Evolutionary conservation across 35 echinoderm and acorn worm species (phyloP).

Genomic region (Stichopus chloronotus): DNA sequence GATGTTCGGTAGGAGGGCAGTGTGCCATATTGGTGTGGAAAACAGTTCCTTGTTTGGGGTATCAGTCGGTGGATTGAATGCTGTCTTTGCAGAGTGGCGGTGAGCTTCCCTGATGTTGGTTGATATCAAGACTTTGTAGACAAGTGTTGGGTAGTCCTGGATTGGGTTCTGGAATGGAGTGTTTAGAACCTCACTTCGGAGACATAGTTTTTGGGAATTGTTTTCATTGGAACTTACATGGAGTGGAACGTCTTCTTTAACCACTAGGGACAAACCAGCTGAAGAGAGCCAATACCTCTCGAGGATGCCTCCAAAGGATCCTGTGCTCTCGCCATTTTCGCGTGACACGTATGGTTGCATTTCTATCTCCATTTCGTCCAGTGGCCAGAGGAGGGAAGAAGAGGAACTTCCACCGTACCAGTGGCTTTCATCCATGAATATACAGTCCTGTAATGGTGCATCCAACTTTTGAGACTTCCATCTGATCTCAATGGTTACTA

Average conservation of each 20-base stretch:
- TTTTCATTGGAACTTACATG: conserved; percentile 76
- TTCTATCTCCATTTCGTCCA: conserved; percentile 68
- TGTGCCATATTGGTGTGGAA: conserved; percentile 83
- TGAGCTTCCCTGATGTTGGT: conserved; percentile 70
- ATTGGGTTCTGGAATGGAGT: conserved; percentile 76
- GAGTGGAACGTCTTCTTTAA: conserved; percentile 78
- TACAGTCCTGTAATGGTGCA: conserved; percentile 71
- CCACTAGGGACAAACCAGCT: conserved; percentile 59
- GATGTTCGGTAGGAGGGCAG: conserved; percentile 68
- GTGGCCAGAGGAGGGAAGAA: conserved; percentile 46
- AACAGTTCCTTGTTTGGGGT: conserved; percentile 80
- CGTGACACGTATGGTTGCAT: conserved; percentile 81
- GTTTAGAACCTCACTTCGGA: conserved; percentile 66
- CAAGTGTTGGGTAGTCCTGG: conserved; percentile 51
- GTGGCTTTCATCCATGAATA: conserved; percentile 59
- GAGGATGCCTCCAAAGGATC: conserved; percentile 68
- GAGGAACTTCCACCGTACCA: conserved; percentile 76
- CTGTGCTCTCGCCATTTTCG: conserved; percentile 20
- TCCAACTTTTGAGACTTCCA: conserved; percentile 68
- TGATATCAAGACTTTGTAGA: conserved; percentile 76
- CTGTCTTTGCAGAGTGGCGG: conserved; percentile 47
- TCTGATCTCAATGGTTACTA: conserved; percentile 58
- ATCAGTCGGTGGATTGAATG: conserved; percentile 59
- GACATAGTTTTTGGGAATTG: conserved; percentile 60
- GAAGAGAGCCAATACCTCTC: conserved; percentile 87